Base-by-base conservation (phyloP, 2,888 invertebrate genomes). In the Gibbula magus region DNA sequence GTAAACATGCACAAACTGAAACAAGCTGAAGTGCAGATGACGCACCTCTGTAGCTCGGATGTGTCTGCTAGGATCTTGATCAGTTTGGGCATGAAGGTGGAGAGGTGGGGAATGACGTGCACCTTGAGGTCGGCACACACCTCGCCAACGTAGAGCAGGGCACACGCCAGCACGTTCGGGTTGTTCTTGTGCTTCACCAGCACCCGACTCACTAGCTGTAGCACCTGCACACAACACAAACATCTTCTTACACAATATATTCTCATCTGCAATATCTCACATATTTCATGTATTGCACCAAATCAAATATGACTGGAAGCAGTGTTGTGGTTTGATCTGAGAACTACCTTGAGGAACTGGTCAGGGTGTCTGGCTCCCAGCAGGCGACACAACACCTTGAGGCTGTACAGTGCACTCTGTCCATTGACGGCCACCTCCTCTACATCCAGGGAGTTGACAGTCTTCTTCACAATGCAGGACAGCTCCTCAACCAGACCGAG, bases 361-460 rank as follows among this genome's bases (percentile, higher is more conserved):
- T 95, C 94, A 0, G 96, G 95, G 85, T 96, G 94, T 29, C 95
- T 94, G 0, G 94, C 88, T 0, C 96, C 96, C 73, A 97, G 93
- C 81, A 95, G 93, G 91, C 96, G 95, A 0, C 96, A 96, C n/a
- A 98, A 92, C 18, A 97, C 93, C 92, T 98, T 98, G 67, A 98
- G 92, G 0, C 96, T 96, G 66, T 97, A 94, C 39, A 98, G 93
- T 0, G 96, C 96, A 0, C 96, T 96, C 93, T 98, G 98, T 87
- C 96, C 96, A 84, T 96, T 95, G 22, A 95, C 92, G 86, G 96
- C 95, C 67, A 94, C 90, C 22, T 91, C 91, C 88, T 96, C 96
- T 81, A 94, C 95, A 51, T 92, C 89, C 25, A 90, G 85, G 7
- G 92, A 90, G 52, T 92, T 92, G 1, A 92, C 92, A 74, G 94